Evolutionary conservation across 1,140 invertebrate genomes (phyloP).

Genomic region (Polyergus mexicanus): DNA sequence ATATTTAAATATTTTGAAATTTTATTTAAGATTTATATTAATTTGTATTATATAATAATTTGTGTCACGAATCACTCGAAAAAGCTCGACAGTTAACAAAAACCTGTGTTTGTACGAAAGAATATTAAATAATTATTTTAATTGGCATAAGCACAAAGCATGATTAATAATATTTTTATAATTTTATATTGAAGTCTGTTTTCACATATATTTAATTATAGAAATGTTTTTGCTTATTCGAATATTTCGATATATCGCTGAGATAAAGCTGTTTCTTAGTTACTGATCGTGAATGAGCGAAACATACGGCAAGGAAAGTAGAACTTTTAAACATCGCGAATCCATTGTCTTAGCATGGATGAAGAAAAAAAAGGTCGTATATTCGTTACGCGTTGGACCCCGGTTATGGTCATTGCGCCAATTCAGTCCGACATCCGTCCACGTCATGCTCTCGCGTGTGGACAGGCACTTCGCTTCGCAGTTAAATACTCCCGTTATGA

Average conservation of each 20-base stretch:
- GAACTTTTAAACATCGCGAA: background rate
- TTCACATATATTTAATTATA: background rate
- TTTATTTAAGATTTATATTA: background rate
- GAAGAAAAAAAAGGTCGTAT: constrained; percentile 68
- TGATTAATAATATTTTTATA: background rate
- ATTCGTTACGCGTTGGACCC: constrained; percentile 70
- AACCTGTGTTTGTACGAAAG: background rate
- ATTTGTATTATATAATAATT: background rate
- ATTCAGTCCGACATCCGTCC: constrained; percentile 77
- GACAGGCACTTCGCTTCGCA: constrained; percentile 66
- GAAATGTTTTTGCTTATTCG: background rate
- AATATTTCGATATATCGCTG: background rate
- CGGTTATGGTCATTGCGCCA: constrained; percentile 77
- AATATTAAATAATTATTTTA: background rate
- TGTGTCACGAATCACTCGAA: background rate
- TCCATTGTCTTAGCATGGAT: constrained; percentile 21
- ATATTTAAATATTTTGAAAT: background rate
- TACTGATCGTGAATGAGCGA: background rate
- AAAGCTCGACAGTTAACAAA: background rate
- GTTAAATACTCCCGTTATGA: constrained; percentile 56
- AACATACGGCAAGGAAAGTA: background rate
- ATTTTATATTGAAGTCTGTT: background rate
- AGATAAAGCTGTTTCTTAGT: background rate
- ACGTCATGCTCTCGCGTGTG: constrained; percentile 72
- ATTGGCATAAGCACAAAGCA: background rate